Evolutionary conservation across 1,140 invertebrate species (phyloP).

Genomic region (Theocolax elegans): DNA sequence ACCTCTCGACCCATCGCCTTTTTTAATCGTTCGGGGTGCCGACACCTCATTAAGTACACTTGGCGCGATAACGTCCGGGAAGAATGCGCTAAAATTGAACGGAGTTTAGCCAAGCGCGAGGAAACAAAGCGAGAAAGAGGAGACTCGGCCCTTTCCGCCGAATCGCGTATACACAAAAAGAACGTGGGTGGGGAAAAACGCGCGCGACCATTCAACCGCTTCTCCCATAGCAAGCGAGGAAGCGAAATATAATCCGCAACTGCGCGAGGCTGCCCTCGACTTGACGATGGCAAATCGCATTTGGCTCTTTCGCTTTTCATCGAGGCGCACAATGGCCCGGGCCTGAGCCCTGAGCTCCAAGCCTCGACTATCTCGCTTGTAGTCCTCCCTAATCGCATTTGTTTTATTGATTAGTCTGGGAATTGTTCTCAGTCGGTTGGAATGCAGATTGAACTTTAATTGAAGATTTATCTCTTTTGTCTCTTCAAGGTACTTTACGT

Average conservation of each 20-base stretch:
- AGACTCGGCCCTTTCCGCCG: too few relatives aligned
- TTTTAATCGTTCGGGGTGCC: too few relatives aligned
- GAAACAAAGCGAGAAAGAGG: too few relatives aligned
- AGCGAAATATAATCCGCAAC: not conserved
- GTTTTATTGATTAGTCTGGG: not conserved
- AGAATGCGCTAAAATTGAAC: conserved; percentile 7
- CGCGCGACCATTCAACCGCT: too few relatives aligned
- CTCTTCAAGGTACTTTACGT: too few relatives aligned
- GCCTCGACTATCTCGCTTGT: too few relatives aligned
- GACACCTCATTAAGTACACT: conserved; percentile 11
- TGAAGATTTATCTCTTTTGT: too few relatives aligned
- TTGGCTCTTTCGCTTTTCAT: not conserved
- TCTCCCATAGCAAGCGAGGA: not conserved
- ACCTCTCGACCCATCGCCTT: not conserved
- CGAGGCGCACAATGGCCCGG: not conserved
- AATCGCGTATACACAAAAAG: not conserved
- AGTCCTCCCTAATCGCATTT: not conserved
- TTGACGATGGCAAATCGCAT: conserved; percentile 8
- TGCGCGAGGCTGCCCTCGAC: not conserved
- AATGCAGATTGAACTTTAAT: not conserved
- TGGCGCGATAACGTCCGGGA: not conserved
- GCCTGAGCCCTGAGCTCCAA: too few relatives aligned
- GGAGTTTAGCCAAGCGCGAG: conserved; percentile 3
- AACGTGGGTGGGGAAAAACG: too few relatives aligned
- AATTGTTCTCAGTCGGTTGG: not conserved